These are phyloP conservation scores for Pristionchus mayeri DNA, from an alignment of 2,888 invertebrate genomes.

Conservation along the genomic window DNA sequence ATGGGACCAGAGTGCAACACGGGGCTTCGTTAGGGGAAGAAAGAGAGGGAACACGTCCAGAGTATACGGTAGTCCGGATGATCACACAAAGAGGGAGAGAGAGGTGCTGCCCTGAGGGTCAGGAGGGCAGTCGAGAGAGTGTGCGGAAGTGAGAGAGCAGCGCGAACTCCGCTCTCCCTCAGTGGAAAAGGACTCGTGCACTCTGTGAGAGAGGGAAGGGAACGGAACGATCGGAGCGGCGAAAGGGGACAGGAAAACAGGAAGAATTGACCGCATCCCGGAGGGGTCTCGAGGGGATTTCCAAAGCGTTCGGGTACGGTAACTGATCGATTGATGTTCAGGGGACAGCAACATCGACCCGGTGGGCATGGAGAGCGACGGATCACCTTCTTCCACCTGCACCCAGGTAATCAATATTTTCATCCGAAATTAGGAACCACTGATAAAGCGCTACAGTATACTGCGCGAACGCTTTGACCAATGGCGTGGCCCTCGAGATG, in stretches of 20 bases:
- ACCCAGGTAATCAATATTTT: slow-evolving; percentile 64
- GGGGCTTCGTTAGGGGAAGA: not conserved
- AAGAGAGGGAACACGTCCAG: not conserved
- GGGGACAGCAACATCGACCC: slow-evolving; percentile 62
- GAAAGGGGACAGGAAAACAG: not conserved
- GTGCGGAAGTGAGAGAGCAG: not conserved
- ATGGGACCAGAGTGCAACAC: not conserved
- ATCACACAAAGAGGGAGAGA: slow-evolving; percentile 14
- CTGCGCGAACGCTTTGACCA: not conserved
- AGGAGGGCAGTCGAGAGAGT: not conserved
- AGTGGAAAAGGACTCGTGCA: slow-evolving; percentile 19
- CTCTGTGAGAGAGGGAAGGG: not conserved
- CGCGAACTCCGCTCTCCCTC: slow-evolving; percentile 1
- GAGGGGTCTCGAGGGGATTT: not conserved
- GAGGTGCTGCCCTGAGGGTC: slow-evolving; percentile 19
- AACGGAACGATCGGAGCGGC: not conserved
- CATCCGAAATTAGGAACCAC: not conserved
- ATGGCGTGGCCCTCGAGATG: not conserved
- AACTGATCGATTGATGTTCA: slow-evolving; percentile 13
- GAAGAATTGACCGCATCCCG: not conserved
- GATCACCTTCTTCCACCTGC: slow-evolving; percentile 71
- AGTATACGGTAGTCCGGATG: slow-evolving; percentile 30
- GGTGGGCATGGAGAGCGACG: slow-evolving; percentile 72
- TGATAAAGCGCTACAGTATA: not conserved
- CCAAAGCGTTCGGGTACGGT: not conserved